phyloP scores from a whole-genome alignment of 2,113 vertebrate species.

The Zosterops japonicus region DNA sequence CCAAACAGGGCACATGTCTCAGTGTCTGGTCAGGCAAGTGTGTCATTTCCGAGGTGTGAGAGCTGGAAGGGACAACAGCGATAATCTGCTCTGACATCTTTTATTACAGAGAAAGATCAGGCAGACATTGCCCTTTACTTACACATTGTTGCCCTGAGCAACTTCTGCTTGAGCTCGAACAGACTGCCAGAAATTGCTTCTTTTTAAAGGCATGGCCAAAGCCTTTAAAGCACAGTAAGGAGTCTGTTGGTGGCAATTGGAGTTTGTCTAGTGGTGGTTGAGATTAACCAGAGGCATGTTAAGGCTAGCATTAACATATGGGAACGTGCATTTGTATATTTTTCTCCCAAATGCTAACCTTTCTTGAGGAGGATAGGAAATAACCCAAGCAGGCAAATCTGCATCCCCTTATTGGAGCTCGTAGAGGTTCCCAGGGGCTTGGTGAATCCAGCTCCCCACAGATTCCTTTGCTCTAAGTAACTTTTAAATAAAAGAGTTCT shows the following conservation, averaged over 20 bases:
- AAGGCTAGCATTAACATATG: not conserved
- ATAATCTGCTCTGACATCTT: slow-evolving; percentile 11
- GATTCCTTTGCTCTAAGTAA: not conserved
- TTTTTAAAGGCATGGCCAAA: not conserved
- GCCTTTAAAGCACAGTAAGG: not conserved
- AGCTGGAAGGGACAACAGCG: not conserved
- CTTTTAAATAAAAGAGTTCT: not conserved
- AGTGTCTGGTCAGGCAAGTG: not conserved
- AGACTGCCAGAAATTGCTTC: not conserved
- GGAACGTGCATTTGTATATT: not conserved
- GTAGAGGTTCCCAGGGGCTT: not conserved
- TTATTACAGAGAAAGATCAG: not conserved
- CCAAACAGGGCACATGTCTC: not conserved
- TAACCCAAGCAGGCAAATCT: not conserved
- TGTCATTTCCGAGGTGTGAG: slow-evolving; percentile 3
- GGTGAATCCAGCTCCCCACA: not conserved
- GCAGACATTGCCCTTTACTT: not conserved
- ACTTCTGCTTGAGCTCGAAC: not conserved
- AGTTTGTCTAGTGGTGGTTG: not conserved
- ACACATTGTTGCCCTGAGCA: not conserved
- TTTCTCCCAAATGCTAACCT: not conserved
- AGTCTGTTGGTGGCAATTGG: not conserved
- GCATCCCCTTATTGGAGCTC: not conserved
- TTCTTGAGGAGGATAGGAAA: not conserved
- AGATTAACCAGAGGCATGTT: not conserved